Evolutionary conservation across 2,888 invertebrate species (phyloP), one percentile per base, ranked within the genome.

Genomic region (Caenorhabditis wallacei): DNA sequence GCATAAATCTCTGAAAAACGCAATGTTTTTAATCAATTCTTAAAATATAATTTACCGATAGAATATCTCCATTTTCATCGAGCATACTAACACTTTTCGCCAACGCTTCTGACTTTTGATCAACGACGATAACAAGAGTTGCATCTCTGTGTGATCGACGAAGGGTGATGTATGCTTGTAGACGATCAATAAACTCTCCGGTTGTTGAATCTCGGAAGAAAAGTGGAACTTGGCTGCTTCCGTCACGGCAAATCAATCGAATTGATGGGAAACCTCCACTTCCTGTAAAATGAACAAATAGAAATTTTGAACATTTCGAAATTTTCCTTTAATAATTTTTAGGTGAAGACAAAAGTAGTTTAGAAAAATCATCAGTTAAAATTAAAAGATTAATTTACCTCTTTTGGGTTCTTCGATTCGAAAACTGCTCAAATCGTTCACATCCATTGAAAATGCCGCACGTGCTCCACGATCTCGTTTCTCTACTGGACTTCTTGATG

Each of bases 201-300:
- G 96, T 96, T 88, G 96, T 96, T 0, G 95, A 96, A 87, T 95
- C 95, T 92, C 96, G 96, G 93, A 97, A 97, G 92, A 95, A 95
- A 91, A 97, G 95, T 5, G 95, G 95, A 84, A 95, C 95, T 88
- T 95, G 95, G 90, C 94, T 94, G 0, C 95, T 94, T 63, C 95
- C 94, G 92, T 95, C 94, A 85, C 95, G 95, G 86, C 95, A 94
- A 87, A 95, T 94, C 86, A 96, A 94, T 53, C 93, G 85, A 18
- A 92, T 85, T 59, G 83, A 87, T 20, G 90, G 85, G 46, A 78
- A 64, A 35, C 80, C 84, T 13, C 61, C 63, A 3, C 16, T 22
- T 22, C 66, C 66, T 66, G 22, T 2, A 64, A 59, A 30, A 30
- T 8, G 8, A 30, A 30, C n/a, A n/a, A n/a, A n/a, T n/a, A n/a